phyloP scores from a whole-genome alignment of 1,140 invertebrate species.

The Littorina saxatilis region DNA sequence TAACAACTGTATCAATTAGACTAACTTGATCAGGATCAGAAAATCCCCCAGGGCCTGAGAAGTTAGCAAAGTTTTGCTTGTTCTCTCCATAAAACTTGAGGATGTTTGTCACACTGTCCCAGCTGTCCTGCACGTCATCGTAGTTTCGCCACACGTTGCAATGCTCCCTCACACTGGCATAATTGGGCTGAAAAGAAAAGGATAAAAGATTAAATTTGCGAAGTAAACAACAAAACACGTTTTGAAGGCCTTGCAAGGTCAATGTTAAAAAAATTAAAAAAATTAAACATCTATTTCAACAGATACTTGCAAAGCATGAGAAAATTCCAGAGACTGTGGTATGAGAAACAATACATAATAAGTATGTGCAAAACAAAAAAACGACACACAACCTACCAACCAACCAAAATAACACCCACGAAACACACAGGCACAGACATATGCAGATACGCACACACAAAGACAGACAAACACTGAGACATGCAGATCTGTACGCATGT shows the following conservation, averaged over 20 bases:
- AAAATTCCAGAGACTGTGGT: too few relatives aligned
- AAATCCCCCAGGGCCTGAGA: constrained; percentile 96
- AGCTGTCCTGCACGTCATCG: constrained; percentile 95
- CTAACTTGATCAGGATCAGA: constrained; percentile 98
- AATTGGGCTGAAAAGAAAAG: constrained; percentile 1
- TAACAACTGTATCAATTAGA: too few relatives aligned
- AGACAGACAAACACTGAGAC: background rate
- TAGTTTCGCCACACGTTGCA: constrained; percentile 98
- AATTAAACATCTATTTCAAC: too few relatives aligned
- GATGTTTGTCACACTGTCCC: constrained; percentile 92
- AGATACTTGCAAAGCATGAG: too few relatives aligned
- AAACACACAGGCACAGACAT: too few relatives aligned
- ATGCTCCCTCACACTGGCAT: constrained; percentile 82
- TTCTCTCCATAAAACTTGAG: constrained; percentile 97
- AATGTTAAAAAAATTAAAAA: too few relatives aligned
- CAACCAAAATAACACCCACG: too few relatives aligned
- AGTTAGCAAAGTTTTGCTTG: constrained; percentile 91
- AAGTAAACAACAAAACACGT: too few relatives aligned
- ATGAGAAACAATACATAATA: too few relatives aligned
- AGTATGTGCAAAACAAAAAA: too few relatives aligned
- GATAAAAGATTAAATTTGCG: background rate
- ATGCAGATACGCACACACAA: background rate
- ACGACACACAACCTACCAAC: too few relatives aligned
- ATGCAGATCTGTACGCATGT: background rate
- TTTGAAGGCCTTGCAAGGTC: too few relatives aligned